Evolutionary conservation across 2,888 invertebrate species (phyloP), one percentile per base, ranked within the genome.

Genomic region (Troides aeacus): DNA sequence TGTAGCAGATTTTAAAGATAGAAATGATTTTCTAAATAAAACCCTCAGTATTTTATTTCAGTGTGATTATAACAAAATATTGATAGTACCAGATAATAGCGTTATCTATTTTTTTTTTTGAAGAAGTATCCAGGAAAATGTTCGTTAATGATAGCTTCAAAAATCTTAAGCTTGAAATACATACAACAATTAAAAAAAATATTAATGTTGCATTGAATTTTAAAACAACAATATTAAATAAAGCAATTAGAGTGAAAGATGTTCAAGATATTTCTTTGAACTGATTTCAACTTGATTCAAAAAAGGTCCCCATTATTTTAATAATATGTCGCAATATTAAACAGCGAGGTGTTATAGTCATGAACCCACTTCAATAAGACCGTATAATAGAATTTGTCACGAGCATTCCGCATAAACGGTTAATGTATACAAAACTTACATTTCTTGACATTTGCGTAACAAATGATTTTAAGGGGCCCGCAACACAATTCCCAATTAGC

Each of bases 401-500:
- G 59, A 70, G 17, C 46, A 66, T 70, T 59, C 17, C 58, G 53
- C 53, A 66, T 63, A 58, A 67, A 68, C 58, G 46, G 39, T 21
- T 59, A 58, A 50, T 46, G 53, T 63, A 30, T 39, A 70, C 66
- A 64, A 64, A 60, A 66, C 63, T 53, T 56, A 69, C 30, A 64
- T 69, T 69, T 59, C 64, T 65, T 62, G 67, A 64, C 62, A 60
- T 72, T 73, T 60, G 68, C 70, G 71, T 73, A 69, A 74, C 62
- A 68, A 75, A 75, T 73, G 61, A 61, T 53, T 42, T 68, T 58
- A 71, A 46, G 42, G 59, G 30, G 39, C 61, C 42, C 65, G 61
- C 72, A 57, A 39, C 71, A 70, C 70, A 72, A 74, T 78, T 77
- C 69, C 73, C 72, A 80, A 81, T 81, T 79, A 81, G 81, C 74